phyloP scores from a whole-genome alignment of 2,888 invertebrate species.

The Vesta saturnalis region DNA sequence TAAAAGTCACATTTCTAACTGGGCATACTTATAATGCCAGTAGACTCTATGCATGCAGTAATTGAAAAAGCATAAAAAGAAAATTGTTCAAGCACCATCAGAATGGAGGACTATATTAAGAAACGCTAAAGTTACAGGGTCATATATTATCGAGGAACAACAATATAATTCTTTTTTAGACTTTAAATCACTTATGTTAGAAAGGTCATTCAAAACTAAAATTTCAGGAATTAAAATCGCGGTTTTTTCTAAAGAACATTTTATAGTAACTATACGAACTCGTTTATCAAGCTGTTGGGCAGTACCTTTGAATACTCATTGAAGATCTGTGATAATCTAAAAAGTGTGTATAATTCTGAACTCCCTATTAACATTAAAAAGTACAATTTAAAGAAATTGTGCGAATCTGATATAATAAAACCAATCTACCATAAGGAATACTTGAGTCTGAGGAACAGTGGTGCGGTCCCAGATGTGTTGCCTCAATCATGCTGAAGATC shows the following conservation, averaged over 20 bases:
- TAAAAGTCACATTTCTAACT: constrained; percentile 49
- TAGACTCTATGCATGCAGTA: constrained; percentile 38
- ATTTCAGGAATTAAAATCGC: background rate
- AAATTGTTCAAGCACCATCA: constrained; percentile 6
- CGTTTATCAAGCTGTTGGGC: background rate
- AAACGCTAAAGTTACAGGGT: constrained; percentile 39
- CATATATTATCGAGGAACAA: constrained; percentile 20
- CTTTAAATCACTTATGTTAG: too few species aligned
- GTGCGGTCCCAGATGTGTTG: constrained; percentile 20
- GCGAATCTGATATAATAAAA: background rate
- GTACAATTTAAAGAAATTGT: background rate
- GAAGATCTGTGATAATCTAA: background rate
- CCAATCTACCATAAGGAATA: constrained; percentile 11
- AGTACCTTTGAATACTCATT: background rate
- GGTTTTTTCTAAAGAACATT: background rate
- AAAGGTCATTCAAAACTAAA: constrained; percentile 10
- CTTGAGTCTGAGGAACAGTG: constrained; percentile 15
- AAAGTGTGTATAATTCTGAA: constrained; percentile 8
- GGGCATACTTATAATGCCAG: constrained; percentile 53
- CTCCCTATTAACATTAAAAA: constrained; percentile 8
- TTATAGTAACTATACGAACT: too few species aligned
- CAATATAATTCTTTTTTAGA: constrained; percentile 23
- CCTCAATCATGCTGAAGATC: constrained; percentile 17
- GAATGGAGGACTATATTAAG: constrained; percentile 44
- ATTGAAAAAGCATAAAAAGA: background rate